Base-by-base conservation (phyloP, 2,113 vertebrate genomes). In the Tylochromis polylepis region DNA sequence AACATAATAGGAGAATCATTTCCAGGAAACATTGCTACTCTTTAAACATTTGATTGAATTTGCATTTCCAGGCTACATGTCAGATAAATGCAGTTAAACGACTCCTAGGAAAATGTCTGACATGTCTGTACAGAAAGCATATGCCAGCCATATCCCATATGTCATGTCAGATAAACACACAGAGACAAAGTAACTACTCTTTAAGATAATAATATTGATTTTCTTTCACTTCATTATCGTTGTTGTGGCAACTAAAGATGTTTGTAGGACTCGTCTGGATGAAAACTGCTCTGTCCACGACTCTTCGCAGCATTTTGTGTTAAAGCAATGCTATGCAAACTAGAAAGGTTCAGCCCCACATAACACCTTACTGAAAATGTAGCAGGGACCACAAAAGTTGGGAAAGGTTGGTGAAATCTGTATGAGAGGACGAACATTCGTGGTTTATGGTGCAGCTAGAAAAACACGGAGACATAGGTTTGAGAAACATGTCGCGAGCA, bases 21-120 rank as follows among this genome's bases (percentile, higher is more conserved):
- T 10, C 8, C 56, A 36, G 11, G 18, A 56, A 49, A 77, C 43
- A 5, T 34, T 31, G 18, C 27, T 31, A 51, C 16, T 51, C 18
- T 53, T 34, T 20, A 77, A 29, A 49, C 51, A 85, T 79, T 67
- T 82, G 36, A 78, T 46, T 62, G 67, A 18, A 83, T 88, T 46
- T 62, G 85, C n/a, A 83, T 88, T 81, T 60, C n/a, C 24, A 31
- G 29, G 18, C 31, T 24, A 51, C 14, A 67, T 16, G 29, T 31
- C 5, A 67, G n/a, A 46, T 60, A 12, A 38, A 51, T 51, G 10
- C 11, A 57, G 8, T 46, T 20, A 75, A 51, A 75, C 3, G 43
- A 46, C 12, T 82, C 14, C 6, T 36, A 20, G 38, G 70, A 24
- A 41, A 79, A 82, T 67, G 6, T 38, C 5, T 80, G 22, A 51